These are phyloP conservation scores for Halichondria panicea DNA, from an alignment of 37 sponge, comb jelly and placozoan genomes.

Conservation along the genomic window DNA sequence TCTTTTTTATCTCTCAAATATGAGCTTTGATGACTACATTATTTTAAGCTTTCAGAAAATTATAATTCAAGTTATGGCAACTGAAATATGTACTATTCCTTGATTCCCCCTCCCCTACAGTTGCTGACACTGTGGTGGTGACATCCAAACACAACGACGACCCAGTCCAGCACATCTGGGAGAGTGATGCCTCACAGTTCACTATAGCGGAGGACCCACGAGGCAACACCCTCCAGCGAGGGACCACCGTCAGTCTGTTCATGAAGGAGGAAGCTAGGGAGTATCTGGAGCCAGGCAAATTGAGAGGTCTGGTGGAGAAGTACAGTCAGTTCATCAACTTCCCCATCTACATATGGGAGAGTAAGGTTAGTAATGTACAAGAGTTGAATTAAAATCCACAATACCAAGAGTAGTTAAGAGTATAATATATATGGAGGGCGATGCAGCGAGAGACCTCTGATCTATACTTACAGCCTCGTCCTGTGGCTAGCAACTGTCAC, in stretches of 20 bases:
- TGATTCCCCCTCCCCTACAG: slow-evolving; percentile 18
- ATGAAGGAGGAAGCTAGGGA: slow-evolving; percentile 96
- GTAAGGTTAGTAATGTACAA: slow-evolving; percentile 89
- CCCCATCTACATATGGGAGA: slow-evolving; percentile 98
- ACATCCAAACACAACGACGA: slow-evolving; percentile 96
- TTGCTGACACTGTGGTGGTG: slow-evolving; percentile 96
- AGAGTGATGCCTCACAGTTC: slow-evolving; percentile 84
- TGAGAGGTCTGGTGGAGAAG: slow-evolving; percentile 86
- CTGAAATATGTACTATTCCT: no score
- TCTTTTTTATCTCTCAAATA: no score
- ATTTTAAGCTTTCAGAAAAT: no score
- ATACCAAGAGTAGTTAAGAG: no score
- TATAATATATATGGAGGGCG: no score
- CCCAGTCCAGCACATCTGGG: slow-evolving; percentile 97
- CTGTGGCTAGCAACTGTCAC: no score
- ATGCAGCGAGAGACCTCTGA: no score
- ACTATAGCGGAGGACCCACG: slow-evolving; percentile 89
- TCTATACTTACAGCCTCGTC: no score
- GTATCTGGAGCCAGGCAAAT: slow-evolving; percentile 73
- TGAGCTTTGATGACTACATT: no score
- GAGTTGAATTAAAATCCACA: no score
- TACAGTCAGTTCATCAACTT: slow-evolving; percentile 99
- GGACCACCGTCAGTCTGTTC: slow-evolving; percentile 91
- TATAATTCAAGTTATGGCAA: no score
- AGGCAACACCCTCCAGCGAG: slow-evolving; percentile 89